Evolutionary conservation across 2,113 vertebrate genomes (phyloP).

Genomic region (Sorex araneus): DNA sequence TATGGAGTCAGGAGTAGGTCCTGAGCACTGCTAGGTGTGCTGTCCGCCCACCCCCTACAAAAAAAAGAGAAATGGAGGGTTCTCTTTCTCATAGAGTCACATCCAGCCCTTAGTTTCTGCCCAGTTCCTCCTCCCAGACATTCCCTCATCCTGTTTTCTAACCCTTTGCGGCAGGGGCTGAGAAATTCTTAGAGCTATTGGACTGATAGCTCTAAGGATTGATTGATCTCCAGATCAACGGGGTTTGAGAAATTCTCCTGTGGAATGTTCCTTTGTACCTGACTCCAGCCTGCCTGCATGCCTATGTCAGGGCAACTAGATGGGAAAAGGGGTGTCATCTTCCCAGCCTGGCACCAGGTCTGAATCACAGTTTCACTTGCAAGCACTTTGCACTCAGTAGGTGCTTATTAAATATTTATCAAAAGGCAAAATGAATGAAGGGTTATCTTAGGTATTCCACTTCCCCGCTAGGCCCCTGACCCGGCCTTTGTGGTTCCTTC

Average conservation of each 20-base stretch:
- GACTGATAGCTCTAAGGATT: no score
- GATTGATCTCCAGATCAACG: no score
- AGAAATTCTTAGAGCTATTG: not conserved
- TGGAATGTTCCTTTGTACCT: not conserved
- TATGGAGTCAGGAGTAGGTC: no score
- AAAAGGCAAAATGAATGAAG: conserved; percentile 34
- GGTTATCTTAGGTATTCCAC: not conserved
- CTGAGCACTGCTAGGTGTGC: no score
- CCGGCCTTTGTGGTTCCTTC: conserved; percentile 15
- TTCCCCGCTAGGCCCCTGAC: not conserved
- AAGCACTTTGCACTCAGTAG: not conserved
- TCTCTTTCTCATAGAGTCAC: no score
- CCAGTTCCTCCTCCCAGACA: no score
- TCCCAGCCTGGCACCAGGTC: not conserved
- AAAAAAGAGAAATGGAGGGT: no score
- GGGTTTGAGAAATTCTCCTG: not conserved
- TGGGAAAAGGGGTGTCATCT: not conserved
- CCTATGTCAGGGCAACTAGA: not conserved
- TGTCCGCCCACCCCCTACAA: no score
- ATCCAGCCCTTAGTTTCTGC: no score
- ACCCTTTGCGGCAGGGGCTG: no score
- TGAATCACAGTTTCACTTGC: not conserved
- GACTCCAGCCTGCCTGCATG: not conserved
- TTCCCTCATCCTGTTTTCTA: not conserved
- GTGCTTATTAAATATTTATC: conserved; percentile 61